Base-by-base conservation (phyloP, 2,113 vertebrate genomes). In the Neodon shergylaensis region DNA sequence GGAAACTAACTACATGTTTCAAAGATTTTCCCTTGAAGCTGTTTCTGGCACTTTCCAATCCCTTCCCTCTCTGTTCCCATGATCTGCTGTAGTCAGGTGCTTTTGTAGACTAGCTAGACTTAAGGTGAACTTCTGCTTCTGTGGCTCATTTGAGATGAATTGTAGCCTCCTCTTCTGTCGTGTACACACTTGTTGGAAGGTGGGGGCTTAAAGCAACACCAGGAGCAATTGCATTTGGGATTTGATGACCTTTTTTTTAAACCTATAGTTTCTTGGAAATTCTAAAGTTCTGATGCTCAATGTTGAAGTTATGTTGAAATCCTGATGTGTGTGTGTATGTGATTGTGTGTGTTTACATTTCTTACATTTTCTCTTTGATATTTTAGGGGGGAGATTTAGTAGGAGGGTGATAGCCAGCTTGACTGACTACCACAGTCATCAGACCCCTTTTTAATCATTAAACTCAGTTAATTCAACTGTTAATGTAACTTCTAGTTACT, bases 101-200 rank as follows among this genome's bases (percentile, higher is more conserved):
- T 65, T 54, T 88, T 88, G 83, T 49, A 90, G 68, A 90, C 54
- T 82, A 95, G 87, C 90, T 54, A 87, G 44, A 94, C 47, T 96
- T 93, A 66, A 84, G 24, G 39, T 65, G 36, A 31, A 49, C 19
- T 88, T 79, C 85, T 8, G 22, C 12, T 85, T 90, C 70, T 26
- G 36, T 68, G 24, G 63, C 47, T 95, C 14, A 77, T 84, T 82
- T 91, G 61, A 28, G 14, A 68, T 90, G 28, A 74, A 6, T 54
- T 70, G 16, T 86, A 36, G 10, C 17, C 65, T 95, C 24, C 22
- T 54, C n/a, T 94, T 76, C 42, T 86, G 16, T 76, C 44, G 39
- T 78, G 28, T 26, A 21, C 44, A 47, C 24, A 87, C 28, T 42
- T 81, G 13, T 28, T 87, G 61, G 28, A 28, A 9, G 36, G 1